Evolutionary conservation across 2,888 invertebrate genomes (phyloP).

Genomic region (Philopedon plagiatum): DNA sequence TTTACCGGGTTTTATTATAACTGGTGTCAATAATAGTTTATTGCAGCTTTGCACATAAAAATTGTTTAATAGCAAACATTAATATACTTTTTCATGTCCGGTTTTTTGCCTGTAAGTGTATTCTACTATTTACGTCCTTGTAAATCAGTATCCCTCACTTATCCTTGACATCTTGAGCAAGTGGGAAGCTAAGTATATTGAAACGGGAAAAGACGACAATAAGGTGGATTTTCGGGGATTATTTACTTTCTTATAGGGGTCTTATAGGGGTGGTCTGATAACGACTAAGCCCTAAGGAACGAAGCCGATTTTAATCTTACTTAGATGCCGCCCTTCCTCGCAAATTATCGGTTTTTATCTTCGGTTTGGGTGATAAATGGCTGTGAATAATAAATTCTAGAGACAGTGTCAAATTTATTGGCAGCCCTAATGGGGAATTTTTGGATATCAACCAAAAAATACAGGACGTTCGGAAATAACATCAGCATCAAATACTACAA

Average conservation of each 20-base stretch:
- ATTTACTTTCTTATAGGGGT: conserved; percentile 32
- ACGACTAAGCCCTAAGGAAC: conserved; percentile 14
- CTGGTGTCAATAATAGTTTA: too few species aligned
- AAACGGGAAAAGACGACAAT: conserved; percentile 32
- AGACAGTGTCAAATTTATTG: neutral
- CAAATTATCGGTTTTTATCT: conserved; percentile 15
- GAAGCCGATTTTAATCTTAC: conserved; percentile 6
- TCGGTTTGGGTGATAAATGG: neutral
- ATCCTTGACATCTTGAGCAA: neutral
- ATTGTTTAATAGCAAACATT: too few species aligned
- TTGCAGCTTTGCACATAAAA: too few species aligned
- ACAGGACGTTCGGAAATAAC: too few species aligned
- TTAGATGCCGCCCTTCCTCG: neutral
- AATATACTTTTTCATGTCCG: too few species aligned
- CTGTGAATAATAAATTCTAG: neutral
- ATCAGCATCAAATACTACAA: too few species aligned
- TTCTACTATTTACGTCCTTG: neutral
- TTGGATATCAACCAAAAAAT: too few species aligned
- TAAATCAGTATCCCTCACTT: neutral
- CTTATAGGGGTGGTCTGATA: conserved; percentile 28
- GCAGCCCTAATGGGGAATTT: too few species aligned
- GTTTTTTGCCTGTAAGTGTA: too few species aligned
- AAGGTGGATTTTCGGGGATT: conserved; percentile 28
- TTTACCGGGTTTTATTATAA: too few species aligned
- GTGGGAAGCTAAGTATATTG: conserved; percentile 5